Evolutionary conservation across 2,888 invertebrate species (phyloP).

Genomic region (Pyrgus malvae): DNA sequence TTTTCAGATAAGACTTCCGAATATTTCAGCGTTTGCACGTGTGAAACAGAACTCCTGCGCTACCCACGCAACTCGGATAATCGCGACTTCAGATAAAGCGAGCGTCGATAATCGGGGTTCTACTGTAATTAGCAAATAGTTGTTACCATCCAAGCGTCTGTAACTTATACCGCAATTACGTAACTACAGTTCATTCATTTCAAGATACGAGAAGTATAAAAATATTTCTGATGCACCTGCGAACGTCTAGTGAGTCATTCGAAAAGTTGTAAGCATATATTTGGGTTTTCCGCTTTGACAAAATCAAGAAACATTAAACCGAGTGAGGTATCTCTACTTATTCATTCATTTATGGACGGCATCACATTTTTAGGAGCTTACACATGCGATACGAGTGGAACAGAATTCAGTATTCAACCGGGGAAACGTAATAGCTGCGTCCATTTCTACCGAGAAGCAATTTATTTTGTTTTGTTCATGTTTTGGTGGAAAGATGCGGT

Average conservation of each 20-base stretch:
- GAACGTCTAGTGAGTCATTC: conserved; percentile 36
- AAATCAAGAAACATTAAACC: conserved; percentile 12
- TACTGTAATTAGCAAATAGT: background rate
- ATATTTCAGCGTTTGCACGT: too few relatives aligned
- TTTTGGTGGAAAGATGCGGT: too few relatives aligned
- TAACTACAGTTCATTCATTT: conserved; percentile 43
- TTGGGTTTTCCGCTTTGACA: conserved; percentile 21
- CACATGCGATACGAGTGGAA: too few relatives aligned
- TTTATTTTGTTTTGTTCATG: too few relatives aligned
- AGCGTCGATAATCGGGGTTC: too few relatives aligned
- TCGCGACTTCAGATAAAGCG: too few relatives aligned
- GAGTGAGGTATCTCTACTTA: background rate
- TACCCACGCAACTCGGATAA: too few relatives aligned
- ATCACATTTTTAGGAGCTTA: background rate
- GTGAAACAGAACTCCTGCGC: too few relatives aligned
- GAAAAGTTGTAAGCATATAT: conserved; percentile 31
- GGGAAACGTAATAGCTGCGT: too few relatives aligned
- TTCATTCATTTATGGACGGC: background rate
- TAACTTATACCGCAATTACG: conserved; percentile 42
- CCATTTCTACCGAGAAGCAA: too few relatives aligned
- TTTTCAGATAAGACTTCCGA: too few relatives aligned
- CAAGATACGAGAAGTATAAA: conserved; percentile 42
- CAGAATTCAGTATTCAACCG: too few relatives aligned
- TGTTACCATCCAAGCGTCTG: conserved; percentile 1
- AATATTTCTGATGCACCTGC: conserved; percentile 42